Conservation (phyloP, 2,113 vertebrate species). For the Herpetotheres cachinnans region DNA sequence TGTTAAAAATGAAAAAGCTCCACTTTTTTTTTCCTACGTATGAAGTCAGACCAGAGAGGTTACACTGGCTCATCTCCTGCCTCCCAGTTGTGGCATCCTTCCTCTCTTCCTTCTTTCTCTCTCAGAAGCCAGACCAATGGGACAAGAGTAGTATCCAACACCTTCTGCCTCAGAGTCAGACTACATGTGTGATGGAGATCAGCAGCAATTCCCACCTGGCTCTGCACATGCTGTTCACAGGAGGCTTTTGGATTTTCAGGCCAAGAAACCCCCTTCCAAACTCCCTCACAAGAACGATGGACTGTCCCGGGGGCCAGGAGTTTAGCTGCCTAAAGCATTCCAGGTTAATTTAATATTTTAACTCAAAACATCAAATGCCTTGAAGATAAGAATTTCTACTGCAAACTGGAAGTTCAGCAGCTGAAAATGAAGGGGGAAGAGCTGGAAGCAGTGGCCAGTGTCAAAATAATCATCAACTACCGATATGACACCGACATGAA, state of each 20-base stretch:
- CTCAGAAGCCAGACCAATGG: not conserved
- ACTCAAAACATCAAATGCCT: not conserved
- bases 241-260: not conserved
- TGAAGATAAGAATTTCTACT: not conserved
- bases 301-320: not conserved
- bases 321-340: not conserved
- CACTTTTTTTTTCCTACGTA: not conserved
- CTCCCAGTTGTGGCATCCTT: not conserved
- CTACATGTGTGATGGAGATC: accelerated
- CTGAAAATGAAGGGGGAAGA: not conserved
- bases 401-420: not conserved
- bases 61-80: not conserved
- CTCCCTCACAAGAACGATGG: not conserved
- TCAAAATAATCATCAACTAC: not conserved
- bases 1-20: not conserved
- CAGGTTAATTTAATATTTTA: not conserved
- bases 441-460: not conserved
- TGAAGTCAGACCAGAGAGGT: not conserved
- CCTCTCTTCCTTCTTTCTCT: not conserved
- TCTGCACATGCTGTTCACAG: not conserved
- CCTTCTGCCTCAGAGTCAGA: not conserved
- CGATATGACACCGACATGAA: accelerated
- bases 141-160: not conserved
- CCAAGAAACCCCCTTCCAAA: not conserved
- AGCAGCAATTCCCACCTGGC: not conserved